phyloP scores from a whole-genome alignment of 1,140 invertebrate species.

The Phymorhynchus buccinoides region DNA sequence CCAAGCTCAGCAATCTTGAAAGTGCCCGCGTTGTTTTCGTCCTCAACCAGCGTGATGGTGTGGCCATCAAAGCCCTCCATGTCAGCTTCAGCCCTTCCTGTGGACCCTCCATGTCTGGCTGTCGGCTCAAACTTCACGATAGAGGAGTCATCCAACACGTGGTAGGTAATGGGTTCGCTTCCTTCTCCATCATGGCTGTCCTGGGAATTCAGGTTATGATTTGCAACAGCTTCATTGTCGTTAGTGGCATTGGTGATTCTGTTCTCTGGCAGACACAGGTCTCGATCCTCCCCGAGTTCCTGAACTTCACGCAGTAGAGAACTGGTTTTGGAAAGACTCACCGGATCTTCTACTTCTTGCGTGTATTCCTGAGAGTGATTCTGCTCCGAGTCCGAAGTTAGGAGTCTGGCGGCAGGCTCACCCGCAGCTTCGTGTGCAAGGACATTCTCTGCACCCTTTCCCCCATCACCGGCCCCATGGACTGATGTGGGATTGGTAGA shows the following conservation, averaged over 20 bases:
- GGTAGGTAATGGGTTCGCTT: neutral
- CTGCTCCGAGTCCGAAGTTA: no score
- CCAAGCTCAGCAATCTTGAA: conserved; percentile 25
- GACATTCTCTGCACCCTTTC: neutral
- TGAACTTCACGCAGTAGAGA: conserved; percentile 9
- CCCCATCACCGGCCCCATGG: neutral
- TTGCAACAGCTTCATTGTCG: neutral
- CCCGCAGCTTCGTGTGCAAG: neutral
- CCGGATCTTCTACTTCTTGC: neutral
- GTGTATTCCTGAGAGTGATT: neutral
- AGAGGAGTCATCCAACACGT: conserved; percentile 5
- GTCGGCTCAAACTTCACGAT: conserved; percentile 1
- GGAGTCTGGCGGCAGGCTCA: neutral
- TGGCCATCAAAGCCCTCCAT: neutral
- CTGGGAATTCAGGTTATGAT: neutral
- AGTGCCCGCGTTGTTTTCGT: conserved; percentile 23
- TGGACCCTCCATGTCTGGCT: neutral
- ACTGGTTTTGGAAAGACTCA: conserved; percentile 11
- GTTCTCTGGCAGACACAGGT: neutral
- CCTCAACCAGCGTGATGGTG: conserved; percentile 30
- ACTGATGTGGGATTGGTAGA: neutral
- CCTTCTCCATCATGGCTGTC: neutral
- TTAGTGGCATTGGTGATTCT: no score
- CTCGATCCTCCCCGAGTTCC: neutral
- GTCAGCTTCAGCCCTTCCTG: neutral